Conservation (phyloP, 2,113 vertebrate species). For the Camelus dromedarius region DNA sequence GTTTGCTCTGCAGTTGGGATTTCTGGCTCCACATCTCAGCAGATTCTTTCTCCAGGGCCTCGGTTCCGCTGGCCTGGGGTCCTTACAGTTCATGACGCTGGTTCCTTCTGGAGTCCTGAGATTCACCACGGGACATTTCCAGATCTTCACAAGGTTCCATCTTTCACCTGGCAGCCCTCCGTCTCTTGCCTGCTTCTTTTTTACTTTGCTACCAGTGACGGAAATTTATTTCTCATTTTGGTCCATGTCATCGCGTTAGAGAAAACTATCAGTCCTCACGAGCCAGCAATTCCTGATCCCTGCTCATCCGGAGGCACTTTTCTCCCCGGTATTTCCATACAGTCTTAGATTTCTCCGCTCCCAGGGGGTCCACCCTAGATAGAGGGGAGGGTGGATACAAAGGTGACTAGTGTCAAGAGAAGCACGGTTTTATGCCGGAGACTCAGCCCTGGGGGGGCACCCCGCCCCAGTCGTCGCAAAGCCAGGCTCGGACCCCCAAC, state of each 20-base stretch:
- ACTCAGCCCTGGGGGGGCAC: not conserved
- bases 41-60: not conserved
- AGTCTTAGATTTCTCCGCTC: not conserved
- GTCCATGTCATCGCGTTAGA: not conserved
- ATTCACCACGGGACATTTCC: conserved; percentile 62
- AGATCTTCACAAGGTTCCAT: conserved; percentile 75
- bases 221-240: not conserved
- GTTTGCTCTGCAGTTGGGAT: conserved; percentile 75
- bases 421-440: not conserved
- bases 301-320: not conserved
- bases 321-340: not conserved
- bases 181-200: not conserved
- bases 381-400: too few species aligned
- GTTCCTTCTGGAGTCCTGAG: not conserved
- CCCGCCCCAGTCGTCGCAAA: not conserved
- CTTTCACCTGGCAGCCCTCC: not conserved
- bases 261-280: not conserved
- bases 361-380: not conserved
- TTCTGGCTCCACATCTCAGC: conserved; percentile 64
- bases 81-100: conserved; percentile 62
- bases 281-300: fast-evolving
- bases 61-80: not conserved
- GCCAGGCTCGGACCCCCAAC: not conserved
- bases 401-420: not conserved
- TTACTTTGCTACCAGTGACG: not conserved